Evolutionary conservation across 2,888 invertebrate species (phyloP), one percentile per base, ranked within the genome.

Genomic region (Caenorhabditis doughertyi): DNA sequence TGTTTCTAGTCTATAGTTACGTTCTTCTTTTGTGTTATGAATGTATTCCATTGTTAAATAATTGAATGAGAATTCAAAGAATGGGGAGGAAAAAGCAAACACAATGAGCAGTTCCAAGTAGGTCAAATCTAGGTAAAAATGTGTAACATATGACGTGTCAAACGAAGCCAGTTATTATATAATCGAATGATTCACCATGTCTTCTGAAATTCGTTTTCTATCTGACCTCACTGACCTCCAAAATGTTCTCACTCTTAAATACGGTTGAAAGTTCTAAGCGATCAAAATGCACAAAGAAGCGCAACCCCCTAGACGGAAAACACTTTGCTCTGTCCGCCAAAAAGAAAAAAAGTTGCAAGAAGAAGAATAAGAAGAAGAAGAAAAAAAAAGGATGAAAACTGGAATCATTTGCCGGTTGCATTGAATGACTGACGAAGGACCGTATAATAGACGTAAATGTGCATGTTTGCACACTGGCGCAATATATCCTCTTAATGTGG

Each of bases 401-500:
- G 79, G 79, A 79, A 79, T 79, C 27, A 49, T 56, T 39, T 29
- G 21, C 35, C 51, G 8, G 49, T 47, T 47, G n/a, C 18, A 64
- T 49, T 62, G 27, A 27, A 47, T 65, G 42, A 27, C 29, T 44
- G 39, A 29, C 53, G 47, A 11, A 44, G 29, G 62, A 71, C 79
- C 65, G 71, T 65, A 71, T 71, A 71, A 79, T 71, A 70, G 72
- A 79, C 79, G 79, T 79, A 72, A 79, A 79, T 79, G 79, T 60
- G 70, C 49, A 67, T 79, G 72, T 79, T 79, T 79, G 79, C 79
- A 55, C 77, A 67, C 65, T 72, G 72, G 72, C 72, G 79, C 72
- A 79, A 79, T 79, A 72, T 72, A 72, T 72, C 72, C 79, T 79
- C 79, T 79, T 79, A 72, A 79, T 79, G 62, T 58, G 72, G 47